phyloP scores from a whole-genome alignment of 2,888 invertebrate genomes.

The Sesamia inferens region DNA sequence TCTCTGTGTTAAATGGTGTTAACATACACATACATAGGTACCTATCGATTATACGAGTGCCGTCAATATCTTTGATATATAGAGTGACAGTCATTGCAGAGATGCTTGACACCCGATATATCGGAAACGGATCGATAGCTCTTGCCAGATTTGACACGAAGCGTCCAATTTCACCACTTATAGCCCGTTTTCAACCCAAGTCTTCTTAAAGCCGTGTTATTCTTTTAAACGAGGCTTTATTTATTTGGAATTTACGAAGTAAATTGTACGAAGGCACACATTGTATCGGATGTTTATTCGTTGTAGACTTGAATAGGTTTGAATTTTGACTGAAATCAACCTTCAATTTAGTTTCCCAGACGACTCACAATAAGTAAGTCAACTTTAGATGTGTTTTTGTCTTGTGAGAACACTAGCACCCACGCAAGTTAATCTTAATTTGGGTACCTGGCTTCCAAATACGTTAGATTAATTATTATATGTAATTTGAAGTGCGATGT shows the following conservation, averaged over 20 bases:
- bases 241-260: not conserved
- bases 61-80: conserved; percentile 26
- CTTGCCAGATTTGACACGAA: not conserved
- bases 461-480: too few species aligned
- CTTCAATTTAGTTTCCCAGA: not conserved
- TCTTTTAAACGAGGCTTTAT: not conserved
- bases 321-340: not conserved
- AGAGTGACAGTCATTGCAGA: conserved; percentile 23
- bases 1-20: not conserved
- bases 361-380: not conserved
- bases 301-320: not conserved
- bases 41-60: conserved; percentile 1
- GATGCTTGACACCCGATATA: conserved; percentile 14
- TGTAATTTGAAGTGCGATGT: too few species aligned
- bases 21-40: not conserved
- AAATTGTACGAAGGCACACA: not conserved
- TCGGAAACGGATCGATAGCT: conserved; percentile 3
- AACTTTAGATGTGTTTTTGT: not conserved
- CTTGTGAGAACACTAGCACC: too few species aligned
- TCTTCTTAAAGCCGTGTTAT: not conserved
- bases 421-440: too few species aligned
- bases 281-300: not conserved
- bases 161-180: not conserved
- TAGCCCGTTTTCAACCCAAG: not conserved
- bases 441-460: too few species aligned